phyloP scores from a whole-genome alignment of 2,888 invertebrate genomes.

The Phania funesta region DNA sequence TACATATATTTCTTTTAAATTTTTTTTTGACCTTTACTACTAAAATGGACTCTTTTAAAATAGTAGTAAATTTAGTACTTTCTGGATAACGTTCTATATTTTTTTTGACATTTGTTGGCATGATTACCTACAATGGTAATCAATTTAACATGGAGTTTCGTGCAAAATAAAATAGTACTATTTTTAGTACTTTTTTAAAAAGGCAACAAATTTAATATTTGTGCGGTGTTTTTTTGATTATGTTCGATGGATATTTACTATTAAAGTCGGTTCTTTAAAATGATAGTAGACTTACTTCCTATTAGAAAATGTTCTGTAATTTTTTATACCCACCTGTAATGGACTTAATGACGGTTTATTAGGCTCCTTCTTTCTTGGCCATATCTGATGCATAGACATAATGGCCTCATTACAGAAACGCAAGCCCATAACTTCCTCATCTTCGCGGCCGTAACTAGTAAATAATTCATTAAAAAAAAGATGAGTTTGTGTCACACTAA shows the following conservation, averaged over 20 bases:
- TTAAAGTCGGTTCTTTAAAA: too few species aligned
- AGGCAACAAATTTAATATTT: too few species aligned
- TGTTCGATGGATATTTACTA: too few species aligned
- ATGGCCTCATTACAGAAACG: conserved; percentile 99
- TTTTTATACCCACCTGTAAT: conserved; percentile 84
- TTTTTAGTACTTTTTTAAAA: not conserved
- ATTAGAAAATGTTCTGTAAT: not conserved
- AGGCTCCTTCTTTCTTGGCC: conserved; percentile 85
- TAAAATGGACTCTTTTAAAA: not conserved
- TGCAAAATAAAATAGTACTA: not conserved
- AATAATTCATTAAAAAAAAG: too few species aligned
- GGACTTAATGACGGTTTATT: conserved; percentile 83
- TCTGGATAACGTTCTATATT: not conserved
- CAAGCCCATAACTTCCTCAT: conserved; percentile 98
- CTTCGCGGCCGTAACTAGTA: conserved; percentile 94
- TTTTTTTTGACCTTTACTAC: too few species aligned
- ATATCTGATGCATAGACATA: conserved; percentile 93
- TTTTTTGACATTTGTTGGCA: not conserved
- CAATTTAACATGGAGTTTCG: too few species aligned
- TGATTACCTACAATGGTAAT: too few species aligned
- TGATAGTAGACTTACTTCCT: too few species aligned
- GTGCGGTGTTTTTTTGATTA: too few species aligned
- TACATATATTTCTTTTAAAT: too few species aligned
- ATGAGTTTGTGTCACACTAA: too few species aligned
- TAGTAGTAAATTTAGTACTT: not conserved